Evolutionary conservation across 2,113 vertebrate genomes (phyloP).

Genomic region (Crypturellus undulatus): DNA sequence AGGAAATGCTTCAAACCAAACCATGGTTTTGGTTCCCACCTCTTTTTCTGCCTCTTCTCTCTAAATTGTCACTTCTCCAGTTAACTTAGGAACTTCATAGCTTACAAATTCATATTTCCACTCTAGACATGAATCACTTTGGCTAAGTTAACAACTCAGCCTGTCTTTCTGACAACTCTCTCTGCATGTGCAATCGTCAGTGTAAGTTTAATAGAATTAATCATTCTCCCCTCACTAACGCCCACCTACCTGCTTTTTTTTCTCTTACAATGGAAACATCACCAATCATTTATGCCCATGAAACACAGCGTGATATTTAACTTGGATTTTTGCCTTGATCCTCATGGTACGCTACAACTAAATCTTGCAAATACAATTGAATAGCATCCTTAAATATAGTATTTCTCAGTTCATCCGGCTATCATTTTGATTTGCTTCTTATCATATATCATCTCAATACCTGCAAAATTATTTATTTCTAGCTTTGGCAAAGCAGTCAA

Average conservation of each 20-base stretch:
- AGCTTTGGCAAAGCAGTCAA: not conserved
- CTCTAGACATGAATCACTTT: constrained; percentile 27
- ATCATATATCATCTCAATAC: not conserved
- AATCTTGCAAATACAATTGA: not conserved
- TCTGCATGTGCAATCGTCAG: not conserved
- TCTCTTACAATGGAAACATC: not conserved
- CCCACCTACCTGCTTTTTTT: not conserved
- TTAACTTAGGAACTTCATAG: not conserved
- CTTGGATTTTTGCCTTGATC: not conserved
- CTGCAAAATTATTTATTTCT: not conserved
- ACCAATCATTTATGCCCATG: not conserved
- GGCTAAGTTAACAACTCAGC: not conserved
- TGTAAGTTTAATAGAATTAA: not conserved
- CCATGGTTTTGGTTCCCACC: not conserved
- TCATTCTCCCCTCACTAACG: not conserved
- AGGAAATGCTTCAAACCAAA: not conserved
- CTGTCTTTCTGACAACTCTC: not conserved
- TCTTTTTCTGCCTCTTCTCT: not conserved
- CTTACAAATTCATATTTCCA: not conserved
- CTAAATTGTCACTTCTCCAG: not conserved
- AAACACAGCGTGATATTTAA: not conserved
- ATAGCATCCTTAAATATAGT: not conserved
- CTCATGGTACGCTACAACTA: not conserved
- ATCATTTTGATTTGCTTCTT: not conserved
- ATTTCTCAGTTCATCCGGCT: not conserved